Conservation (phyloP, 2,113 vertebrate genomes). For the Rafetus swinhoei region DNA sequence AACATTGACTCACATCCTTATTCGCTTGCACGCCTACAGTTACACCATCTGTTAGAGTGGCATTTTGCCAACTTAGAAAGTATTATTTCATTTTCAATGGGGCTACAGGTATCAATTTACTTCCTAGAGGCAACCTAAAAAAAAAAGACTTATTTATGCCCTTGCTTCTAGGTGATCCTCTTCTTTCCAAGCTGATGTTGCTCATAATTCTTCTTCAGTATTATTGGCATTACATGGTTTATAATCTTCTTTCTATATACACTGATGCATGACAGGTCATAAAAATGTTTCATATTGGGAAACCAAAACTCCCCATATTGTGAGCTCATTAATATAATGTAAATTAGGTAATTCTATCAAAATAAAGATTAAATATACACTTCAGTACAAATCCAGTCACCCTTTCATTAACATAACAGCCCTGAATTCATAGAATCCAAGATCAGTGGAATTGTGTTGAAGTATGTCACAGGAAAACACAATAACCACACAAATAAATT, state of each 20-base stretch:
- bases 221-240: not conserved
- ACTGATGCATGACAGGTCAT: not conserved
- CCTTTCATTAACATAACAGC: conserved; percentile 10
- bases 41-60: conserved; percentile 52
- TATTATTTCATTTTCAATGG: not conserved
- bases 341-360: conserved; percentile 29
- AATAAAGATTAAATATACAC: not conserved
- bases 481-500: not conserved
- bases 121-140: conserved; percentile 46
- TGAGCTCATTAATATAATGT: conserved; percentile 12
- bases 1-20: conserved; percentile 44
- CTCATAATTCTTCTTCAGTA: not conserved
- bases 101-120: not conserved
- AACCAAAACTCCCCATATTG: not conserved
- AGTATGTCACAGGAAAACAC: not conserved
- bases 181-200: not conserved
- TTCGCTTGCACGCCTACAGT: conserved; percentile 54
- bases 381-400: not conserved
- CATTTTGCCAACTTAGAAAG: conserved; percentile 45
- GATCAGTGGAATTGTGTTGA: not conserved
- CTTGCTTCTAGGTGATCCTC: not conserved
- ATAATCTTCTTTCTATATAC: not conserved
- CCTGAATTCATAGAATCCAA: conserved; percentile 3
- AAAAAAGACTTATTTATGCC: conserved; percentile 3
- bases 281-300: not conserved